These are phyloP conservation scores for Sphenodon punctatus DNA, from an alignment of 2,797 vertebrate species.

Conservation along the genomic window DNA sequence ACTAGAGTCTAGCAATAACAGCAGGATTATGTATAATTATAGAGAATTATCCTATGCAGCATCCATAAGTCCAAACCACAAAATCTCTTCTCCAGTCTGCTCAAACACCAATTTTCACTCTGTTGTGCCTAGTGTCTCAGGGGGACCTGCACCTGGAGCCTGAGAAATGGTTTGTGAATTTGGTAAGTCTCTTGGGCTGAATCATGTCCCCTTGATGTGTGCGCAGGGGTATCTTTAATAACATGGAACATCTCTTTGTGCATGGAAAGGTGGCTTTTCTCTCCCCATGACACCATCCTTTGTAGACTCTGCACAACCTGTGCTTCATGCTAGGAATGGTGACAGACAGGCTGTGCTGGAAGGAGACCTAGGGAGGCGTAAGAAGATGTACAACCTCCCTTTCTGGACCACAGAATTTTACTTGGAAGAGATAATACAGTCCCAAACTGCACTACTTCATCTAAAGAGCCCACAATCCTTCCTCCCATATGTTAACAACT, in stretches of 20 bases:
- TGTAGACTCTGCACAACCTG: background rate
- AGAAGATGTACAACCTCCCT: too few species aligned
- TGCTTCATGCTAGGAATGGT: background rate
- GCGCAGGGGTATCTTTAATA: too few species aligned
- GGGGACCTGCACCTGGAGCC: background rate
- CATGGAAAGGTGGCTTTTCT: background rate
- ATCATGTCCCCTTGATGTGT: background rate
- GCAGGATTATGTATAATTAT: background rate
- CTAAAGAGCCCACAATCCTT: background rate
- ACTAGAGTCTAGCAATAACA: background rate
- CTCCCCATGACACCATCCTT: too few species aligned
- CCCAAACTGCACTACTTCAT: background rate
- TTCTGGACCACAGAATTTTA: background rate
- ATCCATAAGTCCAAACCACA: background rate
- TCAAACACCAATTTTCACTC: background rate
- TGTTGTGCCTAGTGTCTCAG: background rate
- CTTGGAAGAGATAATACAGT: background rate
- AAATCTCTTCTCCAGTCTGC: too few species aligned
- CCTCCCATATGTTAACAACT: background rate
- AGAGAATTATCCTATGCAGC: background rate
- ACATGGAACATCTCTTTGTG: too few species aligned
- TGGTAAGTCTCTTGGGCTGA: background rate
- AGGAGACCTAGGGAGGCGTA: background rate
- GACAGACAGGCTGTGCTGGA: background rate
- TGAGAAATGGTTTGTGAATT: background rate